Evolutionary conservation across 1,140 invertebrate genomes (phyloP), one percentile per base, ranked within the genome.

Genomic region (Drosophila athabasca): DNA sequence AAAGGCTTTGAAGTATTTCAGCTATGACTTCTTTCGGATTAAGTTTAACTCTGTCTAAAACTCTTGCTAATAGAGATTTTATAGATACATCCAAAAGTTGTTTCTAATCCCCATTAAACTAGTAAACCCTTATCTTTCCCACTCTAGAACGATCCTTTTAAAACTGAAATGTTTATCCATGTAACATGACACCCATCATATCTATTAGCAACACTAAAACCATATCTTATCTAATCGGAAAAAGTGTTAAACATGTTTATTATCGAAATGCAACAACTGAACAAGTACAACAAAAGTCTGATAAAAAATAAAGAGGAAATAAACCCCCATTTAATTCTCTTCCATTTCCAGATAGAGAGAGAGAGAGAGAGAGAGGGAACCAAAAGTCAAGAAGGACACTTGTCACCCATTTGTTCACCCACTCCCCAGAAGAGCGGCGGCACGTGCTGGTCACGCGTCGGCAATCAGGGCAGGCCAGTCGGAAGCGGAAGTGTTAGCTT

Each of bases 401-500:
- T 84, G 71, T 61, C 19, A 13, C 3, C 45, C 44, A 64, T 22
- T 46, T 48, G 22, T 11, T 29, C 41, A 26, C 51, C 60, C 53
- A 59, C 26, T 46, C 67, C 35, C 67, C 35, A 39, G 48, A 64
- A 59, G 1, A 51, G 39, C 17, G 76, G 39, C 17, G 76, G 39
- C 83, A 88, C 83, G 83, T 88, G 83, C 67, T 26, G 60, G 43
- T 57, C 83, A 88, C 83, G 76, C 72, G 83, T 79, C 43, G 7
- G 44, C 76, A 53, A 69, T 69, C n/a, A 73, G 57, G 55, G 43
- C 4, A 4, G 55, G 43, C 4, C 11, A 39, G 5, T 39, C 35
- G 35, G 35, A 39, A 5, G 68, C 58, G 76, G 57, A 64, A 74
- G 81, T 65, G 62, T 57, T 75, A 22, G 29, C 22, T 57, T 60